phyloP scores from a whole-genome alignment of 2,113 vertebrate species.

The Callionymus lyra region DNA sequence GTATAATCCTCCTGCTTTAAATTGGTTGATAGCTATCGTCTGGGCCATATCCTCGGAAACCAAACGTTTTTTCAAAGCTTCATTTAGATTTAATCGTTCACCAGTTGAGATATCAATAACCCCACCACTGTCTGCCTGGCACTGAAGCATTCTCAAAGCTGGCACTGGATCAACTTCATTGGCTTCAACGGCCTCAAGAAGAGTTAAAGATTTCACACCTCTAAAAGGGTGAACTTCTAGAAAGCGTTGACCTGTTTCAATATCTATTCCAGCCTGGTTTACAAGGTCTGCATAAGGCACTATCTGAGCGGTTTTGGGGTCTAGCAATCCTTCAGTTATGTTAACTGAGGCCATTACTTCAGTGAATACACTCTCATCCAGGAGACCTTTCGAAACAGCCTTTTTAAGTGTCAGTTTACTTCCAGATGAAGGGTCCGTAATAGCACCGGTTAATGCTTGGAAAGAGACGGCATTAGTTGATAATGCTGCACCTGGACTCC shows the following conservation, averaged over 20 bases:
- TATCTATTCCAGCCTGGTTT: constrained; percentile 83
- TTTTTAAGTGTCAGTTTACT: constrained; percentile 63
- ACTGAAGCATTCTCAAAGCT: constrained; percentile 71
- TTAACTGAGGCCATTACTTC: constrained; percentile 51
- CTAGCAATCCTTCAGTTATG: constrained; percentile 63
- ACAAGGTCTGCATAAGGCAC: constrained; percentile 80
- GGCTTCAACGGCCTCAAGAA: constrained; percentile 64
- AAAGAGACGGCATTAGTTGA: constrained; percentile 57
- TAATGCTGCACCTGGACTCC: constrained; percentile 52
- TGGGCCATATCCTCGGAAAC: constrained; percentile 69
- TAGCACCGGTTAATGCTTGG: constrained; percentile 61
- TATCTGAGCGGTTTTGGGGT: constrained; percentile 69
- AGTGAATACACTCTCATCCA: constrained; percentile 47
- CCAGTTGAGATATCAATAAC: constrained; percentile 72
- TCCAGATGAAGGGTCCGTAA: constrained; percentile 61
- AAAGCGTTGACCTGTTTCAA: constrained; percentile 82
- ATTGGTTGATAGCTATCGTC: constrained; percentile 70
- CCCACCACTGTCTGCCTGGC: constrained; percentile 77
- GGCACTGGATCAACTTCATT: constrained; percentile 69
- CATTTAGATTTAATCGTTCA: constrained; percentile 64
- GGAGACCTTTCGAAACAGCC: constrained; percentile 63
- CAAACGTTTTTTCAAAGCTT: constrained; percentile 66
- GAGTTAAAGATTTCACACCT: constrained; percentile 60
- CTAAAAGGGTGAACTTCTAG: constrained; percentile 77
- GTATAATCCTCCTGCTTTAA: constrained; percentile 71